Conservation (phyloP, 2,888 invertebrate genomes). For the Drosophila nr. fundita region DNA sequence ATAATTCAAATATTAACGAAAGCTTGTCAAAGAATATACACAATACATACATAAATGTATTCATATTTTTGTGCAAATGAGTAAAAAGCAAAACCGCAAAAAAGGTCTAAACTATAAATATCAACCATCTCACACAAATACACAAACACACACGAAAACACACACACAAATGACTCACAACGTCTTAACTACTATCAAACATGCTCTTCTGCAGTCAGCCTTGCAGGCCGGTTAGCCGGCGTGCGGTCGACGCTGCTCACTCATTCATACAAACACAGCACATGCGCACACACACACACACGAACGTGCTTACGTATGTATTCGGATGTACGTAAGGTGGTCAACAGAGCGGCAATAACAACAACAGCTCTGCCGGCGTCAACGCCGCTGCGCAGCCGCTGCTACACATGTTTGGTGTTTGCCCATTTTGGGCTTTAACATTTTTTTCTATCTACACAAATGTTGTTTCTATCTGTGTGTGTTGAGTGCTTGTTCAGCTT, state of each 20-base stretch:
- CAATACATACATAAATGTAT: constrained; percentile 13
- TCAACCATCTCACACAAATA: constrained; percentile 31
- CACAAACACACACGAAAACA: constrained; percentile 17
- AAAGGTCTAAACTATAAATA: constrained; percentile 64
- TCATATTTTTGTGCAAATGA: constrained; percentile 27
- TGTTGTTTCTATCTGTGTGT: constrained; percentile 13
- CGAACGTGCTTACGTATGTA: not conserved
- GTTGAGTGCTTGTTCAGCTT: constrained; percentile 20
- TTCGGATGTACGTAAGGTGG: constrained; percentile 40
- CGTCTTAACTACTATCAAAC: constrained; percentile 59
- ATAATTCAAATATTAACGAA: constrained; percentile 62
- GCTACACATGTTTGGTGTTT: constrained; percentile 75
- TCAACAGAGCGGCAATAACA: constrained; percentile 60
- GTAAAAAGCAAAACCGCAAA: constrained; percentile 42
- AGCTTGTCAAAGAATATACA: constrained; percentile 28
- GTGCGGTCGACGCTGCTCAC: constrained; percentile 47
- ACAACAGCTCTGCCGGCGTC: constrained; percentile 49
- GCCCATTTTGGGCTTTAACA: constrained; percentile 63
- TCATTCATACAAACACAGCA: constrained; percentile 64
- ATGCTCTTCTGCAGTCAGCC: constrained; percentile 46
- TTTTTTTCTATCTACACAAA: constrained; percentile 47
- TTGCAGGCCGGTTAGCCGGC: constrained; percentile 60
- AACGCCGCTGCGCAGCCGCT: constrained; percentile 52
- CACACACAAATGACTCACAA: constrained; percentile 61
- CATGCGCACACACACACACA: constrained; percentile 32